Evolutionary conservation across 1,140 invertebrate species (phyloP).

Genomic region (Contarinia nasturtii): DNA sequence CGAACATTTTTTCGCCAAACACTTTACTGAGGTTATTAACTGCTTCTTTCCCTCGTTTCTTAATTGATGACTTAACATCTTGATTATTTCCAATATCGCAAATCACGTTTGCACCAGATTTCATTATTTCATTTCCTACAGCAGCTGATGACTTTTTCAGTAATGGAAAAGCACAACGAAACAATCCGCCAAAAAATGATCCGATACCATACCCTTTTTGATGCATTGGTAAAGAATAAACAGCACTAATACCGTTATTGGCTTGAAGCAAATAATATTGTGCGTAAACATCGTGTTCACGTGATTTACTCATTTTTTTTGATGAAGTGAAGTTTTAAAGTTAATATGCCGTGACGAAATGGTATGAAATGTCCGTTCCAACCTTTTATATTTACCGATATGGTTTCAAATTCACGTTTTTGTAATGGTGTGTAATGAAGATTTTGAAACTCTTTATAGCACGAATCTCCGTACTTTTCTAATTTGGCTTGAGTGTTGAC

Average conservation of each 20-base stretch:
- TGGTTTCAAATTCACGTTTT: background rate
- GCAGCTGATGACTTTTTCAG: background rate
- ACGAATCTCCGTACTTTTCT: background rate
- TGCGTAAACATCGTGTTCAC: too few relatives aligned
- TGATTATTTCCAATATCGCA: too few relatives aligned
- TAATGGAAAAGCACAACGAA: background rate
- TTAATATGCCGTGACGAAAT: background rate
- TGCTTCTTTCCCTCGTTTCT: too few relatives aligned
- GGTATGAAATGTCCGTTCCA: background rate
- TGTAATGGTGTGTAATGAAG: background rate
- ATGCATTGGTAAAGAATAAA: background rate
- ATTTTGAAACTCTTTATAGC: background rate
- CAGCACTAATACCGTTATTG: too few relatives aligned
- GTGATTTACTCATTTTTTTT: background rate
- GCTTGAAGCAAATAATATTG: too few relatives aligned
- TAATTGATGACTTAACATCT: too few relatives aligned
- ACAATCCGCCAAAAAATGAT: background rate
- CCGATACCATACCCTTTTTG: background rate
- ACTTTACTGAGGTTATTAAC: too few relatives aligned
- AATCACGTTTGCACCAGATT: too few relatives aligned
- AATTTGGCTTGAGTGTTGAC: background rate
- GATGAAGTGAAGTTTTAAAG: background rate
- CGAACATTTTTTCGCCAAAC: too few relatives aligned
- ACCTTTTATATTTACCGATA: background rate
- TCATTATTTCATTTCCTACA: background rate